Conservation (phyloP, 2,113 vertebrate genomes). For the Poeciliopsis occidentalis region DNA sequence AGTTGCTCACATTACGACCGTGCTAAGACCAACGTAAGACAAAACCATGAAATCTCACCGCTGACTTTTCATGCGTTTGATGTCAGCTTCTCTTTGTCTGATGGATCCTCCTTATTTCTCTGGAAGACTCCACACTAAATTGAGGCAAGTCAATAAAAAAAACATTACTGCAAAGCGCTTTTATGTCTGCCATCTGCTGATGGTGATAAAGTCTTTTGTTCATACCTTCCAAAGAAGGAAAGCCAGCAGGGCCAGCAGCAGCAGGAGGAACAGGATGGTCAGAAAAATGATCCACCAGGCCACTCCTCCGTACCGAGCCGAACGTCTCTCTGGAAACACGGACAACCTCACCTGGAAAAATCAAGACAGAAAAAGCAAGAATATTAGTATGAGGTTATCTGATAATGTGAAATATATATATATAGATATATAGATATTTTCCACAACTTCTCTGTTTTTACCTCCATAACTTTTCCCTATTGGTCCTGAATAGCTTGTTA, state of each 20-base stretch:
- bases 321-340: constrained; percentile 87
- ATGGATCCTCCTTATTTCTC: constrained; percentile 91
- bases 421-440: neutral
- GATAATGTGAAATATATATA: neutral
- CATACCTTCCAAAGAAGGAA: constrained; percentile 97
- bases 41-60: constrained; percentile 53
- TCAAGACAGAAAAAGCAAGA: neutral
- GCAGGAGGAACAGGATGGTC: constrained; percentile 87
- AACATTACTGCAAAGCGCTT: constrained; percentile 37
- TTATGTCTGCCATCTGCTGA: neutral
- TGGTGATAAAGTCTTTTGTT: neutral
- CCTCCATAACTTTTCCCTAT: no score
- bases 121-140: constrained; percentile 96
- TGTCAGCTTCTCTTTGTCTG: constrained; percentile 98
- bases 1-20: constrained; percentile 8
- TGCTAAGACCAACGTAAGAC: constrained; percentile 34
- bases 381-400: neutral
- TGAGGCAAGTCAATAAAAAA: constrained; percentile 85
- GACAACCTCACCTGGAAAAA: constrained; percentile 85
- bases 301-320: constrained; percentile 81
- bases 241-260: constrained; percentile 89
- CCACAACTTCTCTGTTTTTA: no score
- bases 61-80: constrained; percentile 86
- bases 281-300: constrained; percentile 94
- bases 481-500: no score